Percentiles rank a stretch among this genome's conserved stretches.
These are phyloP conservation scores for Idaea dimidiata DNA, from an alignment of 2,888 invertebrate species.

Conservation along the genomic window DNA sequence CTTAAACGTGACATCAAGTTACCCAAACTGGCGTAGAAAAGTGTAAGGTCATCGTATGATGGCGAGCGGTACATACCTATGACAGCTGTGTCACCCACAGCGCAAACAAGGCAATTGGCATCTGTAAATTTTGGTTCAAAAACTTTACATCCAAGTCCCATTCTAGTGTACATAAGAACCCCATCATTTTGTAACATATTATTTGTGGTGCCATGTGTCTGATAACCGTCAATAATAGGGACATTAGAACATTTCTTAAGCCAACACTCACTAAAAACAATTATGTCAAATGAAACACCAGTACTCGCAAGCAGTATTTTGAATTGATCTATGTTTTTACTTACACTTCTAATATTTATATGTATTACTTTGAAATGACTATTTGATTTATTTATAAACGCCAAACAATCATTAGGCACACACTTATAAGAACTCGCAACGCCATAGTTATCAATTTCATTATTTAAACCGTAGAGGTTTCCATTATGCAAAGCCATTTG, in stretches of 20 bases:
- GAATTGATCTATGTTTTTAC: conserved; percentile 17
- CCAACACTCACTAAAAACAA: conserved; percentile 21
- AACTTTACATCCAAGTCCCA: neutral
- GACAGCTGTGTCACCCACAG: neutral
- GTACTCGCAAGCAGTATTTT: neutral
- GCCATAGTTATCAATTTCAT: neutral
- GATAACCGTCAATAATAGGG: conserved; percentile 14
- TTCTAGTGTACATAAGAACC: conserved; percentile 14
- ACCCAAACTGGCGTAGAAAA: no score
- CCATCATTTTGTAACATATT: conserved; percentile 19
- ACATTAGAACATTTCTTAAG: conserved; percentile 4
- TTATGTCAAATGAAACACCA: conserved; percentile 12
- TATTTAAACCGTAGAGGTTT: neutral
- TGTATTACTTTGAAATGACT: conserved; percentile 10
- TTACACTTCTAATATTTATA: conserved; percentile 18
- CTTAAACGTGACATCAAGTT: no score
- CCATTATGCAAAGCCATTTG: neutral
- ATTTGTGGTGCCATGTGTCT: conserved; percentile 2
- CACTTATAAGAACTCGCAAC: neutral
- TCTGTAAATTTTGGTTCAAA: conserved; percentile 14
- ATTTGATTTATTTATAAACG: neutral
- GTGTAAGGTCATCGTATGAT: conserved; percentile 3
- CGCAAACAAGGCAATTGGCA: conserved; percentile 11
- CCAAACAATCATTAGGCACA: neutral
- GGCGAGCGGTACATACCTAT: conserved; percentile 9